Evolutionary conservation across 2,797 vertebrate species (phyloP).

Genomic region (Phrynocephalus forsythii): DNA sequence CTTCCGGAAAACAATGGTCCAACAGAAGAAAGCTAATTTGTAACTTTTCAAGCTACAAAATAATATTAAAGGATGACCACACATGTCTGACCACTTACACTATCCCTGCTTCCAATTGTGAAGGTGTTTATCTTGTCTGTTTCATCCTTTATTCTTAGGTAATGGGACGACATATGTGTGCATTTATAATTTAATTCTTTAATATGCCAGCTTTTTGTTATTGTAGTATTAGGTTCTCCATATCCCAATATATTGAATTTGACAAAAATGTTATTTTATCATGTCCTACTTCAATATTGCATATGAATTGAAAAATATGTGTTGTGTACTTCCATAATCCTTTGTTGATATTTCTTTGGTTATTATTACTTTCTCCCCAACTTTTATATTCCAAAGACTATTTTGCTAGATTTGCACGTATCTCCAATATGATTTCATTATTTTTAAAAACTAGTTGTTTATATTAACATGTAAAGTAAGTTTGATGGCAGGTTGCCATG

Average conservation of each 20-base stretch:
- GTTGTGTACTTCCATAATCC: conserved; percentile 68
- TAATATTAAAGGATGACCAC: too few species aligned
- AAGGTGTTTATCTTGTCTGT: too few species aligned
- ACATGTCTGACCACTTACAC: too few species aligned
- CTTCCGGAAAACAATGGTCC: too few species aligned
- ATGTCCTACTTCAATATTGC: conserved; percentile 68
- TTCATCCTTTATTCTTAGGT: too few species aligned
- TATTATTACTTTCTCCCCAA: conserved; percentile 67
- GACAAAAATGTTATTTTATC: conserved; percentile 33
- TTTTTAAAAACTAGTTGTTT: conserved; percentile 48
- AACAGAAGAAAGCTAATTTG: too few species aligned
- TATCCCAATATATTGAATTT: neutral
- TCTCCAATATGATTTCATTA: conserved; percentile 69
- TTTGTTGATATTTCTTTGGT: conserved; percentile 62
- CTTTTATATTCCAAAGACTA: conserved; percentile 82
- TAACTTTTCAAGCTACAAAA: too few species aligned
- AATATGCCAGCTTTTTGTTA: conserved; percentile 39
- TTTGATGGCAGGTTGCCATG: conserved; percentile 54
- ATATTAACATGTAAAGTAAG: conserved; percentile 57
- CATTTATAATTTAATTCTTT: conserved; percentile 67
- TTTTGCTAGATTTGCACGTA: conserved; percentile 82
- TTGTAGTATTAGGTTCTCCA: conserved; percentile 60
- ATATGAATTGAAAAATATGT: conserved; percentile 66
- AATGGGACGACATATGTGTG: conserved; percentile 30
- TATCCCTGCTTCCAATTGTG: too few species aligned